Evolutionary conservation across 1,140 invertebrate genomes (phyloP).

Genomic region (Arctopsyche grandis): DNA sequence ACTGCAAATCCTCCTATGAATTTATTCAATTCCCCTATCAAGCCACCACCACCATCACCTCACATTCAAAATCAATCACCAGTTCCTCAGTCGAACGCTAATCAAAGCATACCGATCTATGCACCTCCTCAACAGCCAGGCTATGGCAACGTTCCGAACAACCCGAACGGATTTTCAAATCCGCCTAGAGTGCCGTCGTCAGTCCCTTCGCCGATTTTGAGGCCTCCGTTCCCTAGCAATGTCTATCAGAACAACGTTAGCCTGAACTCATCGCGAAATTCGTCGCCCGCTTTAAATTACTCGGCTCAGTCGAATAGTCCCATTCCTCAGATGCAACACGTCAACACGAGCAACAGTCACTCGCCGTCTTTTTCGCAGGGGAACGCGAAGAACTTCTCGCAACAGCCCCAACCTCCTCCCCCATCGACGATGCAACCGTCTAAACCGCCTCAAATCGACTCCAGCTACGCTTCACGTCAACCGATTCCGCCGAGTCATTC

Average conservation of each 20-base stretch:
- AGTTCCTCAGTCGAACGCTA: neutral
- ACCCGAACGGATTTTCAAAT: neutral
- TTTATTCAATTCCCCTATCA: neutral
- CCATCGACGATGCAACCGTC: neutral
- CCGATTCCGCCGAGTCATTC: neutral
- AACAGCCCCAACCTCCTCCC: neutral
- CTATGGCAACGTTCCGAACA: neutral
- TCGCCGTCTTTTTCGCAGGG: neutral
- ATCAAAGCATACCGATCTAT: neutral
- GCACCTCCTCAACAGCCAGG: neutral
- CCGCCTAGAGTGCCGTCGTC: neutral
- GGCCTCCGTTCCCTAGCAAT: slow-evolving; percentile 39
- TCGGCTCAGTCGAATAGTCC: slow-evolving; percentile 35
- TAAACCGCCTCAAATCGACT: slow-evolving; percentile 23
- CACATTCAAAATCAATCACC: neutral
- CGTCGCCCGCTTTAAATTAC: slow-evolving; percentile 49
- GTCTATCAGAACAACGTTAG: slow-evolving; percentile 47
- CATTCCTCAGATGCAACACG: neutral
- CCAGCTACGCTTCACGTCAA: neutral
- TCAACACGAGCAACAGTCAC: neutral
- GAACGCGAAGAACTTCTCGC: neutral
- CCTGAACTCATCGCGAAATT: slow-evolving; percentile 51
- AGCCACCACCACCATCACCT: neutral
- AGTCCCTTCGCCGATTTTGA: slow-evolving; percentile 29
- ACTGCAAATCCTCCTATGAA: neutral